A percentile compares a stretch with the other conserved stretches of the same genome.
Conservation (phyloP, 2,888 invertebrate genomes). For the Pollenia angustigena region DNA sequence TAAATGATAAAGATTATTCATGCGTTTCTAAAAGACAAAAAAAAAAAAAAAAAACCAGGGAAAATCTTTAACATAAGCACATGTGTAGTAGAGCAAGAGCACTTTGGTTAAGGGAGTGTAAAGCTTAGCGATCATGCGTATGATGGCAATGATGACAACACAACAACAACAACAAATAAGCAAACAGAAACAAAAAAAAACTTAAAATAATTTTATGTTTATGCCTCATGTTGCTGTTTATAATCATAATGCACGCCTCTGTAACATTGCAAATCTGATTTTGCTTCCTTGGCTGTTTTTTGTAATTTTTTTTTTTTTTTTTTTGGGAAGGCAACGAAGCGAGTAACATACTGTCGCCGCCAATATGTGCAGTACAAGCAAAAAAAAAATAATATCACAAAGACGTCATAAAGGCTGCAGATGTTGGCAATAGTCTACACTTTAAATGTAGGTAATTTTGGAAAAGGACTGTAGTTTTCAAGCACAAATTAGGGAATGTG, state of each 20-base stretch:
- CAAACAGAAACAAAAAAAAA: background rate
- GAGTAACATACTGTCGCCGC: conserved; percentile 71
- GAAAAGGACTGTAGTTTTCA: background rate
- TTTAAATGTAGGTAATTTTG: conserved; percentile 32
- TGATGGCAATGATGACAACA: conserved; percentile 71
- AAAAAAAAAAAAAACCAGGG: conserved; percentile 10
- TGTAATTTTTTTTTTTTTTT: conserved; percentile 17
- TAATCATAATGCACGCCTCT: conserved; percentile 76
- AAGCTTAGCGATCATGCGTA: conserved; percentile 70
- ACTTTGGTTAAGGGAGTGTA: conserved; percentile 64
- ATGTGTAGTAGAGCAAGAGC: background rate
- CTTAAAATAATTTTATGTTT: conserved; percentile 47
- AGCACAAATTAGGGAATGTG: too few relatives aligned
- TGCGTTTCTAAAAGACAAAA: conserved; percentile 50
- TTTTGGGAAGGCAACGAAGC: conserved; percentile 68
- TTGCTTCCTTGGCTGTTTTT: conserved; percentile 28
- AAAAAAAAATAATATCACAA: conserved; percentile 27
- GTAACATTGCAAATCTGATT: conserved; percentile 64
- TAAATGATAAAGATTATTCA: conserved; percentile 44
- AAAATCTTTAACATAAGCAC: conserved; percentile 20
- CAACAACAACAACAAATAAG: conserved; percentile 40
- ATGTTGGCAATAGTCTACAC: conserved; percentile 57
- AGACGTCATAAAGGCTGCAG: conserved; percentile 70
- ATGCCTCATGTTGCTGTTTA: conserved; percentile 69
- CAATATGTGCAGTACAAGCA: conserved; percentile 63